Evolutionary conservation across 2,113 vertebrate genomes (phyloP).

Genomic region (Spilogale gracilis): DNA sequence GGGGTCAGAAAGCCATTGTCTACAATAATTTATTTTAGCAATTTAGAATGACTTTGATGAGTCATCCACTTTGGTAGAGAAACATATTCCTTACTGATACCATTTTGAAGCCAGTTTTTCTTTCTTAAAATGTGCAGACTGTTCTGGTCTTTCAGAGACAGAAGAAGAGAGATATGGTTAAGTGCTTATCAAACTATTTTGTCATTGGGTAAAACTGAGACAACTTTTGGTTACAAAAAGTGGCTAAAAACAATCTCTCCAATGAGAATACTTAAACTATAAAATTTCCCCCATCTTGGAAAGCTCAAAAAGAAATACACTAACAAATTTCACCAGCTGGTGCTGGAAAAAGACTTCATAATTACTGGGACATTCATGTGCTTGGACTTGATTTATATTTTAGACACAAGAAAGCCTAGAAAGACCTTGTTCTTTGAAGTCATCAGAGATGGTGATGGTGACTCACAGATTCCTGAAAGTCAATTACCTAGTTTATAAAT

Average conservation of each 20-base stretch:
- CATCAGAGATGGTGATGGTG: constrained; percentile 33
- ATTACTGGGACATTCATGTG: not conserved
- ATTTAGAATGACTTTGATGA: constrained; percentile 58
- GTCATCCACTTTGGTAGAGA: constrained; percentile 23
- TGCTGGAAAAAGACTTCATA: not conserved
- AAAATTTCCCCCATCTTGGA: not conserved
- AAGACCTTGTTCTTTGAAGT: constrained; percentile 60
- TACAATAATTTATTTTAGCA: constrained; percentile 43
- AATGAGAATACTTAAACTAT: not conserved
- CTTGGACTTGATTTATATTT: not conserved
- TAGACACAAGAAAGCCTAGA: not conserved
- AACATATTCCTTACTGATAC: constrained; percentile 21
- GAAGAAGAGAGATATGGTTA: not conserved
- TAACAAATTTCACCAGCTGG: not conserved
- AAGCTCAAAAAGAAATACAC: not conserved
- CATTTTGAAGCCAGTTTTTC: constrained; percentile 31
- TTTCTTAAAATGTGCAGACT: constrained; percentile 35
- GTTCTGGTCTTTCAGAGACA: not conserved
- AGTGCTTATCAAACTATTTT: constrained; percentile 2
- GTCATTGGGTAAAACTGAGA: not conserved
- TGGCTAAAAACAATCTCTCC: not conserved
- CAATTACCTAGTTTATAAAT: constrained; percentile 45
- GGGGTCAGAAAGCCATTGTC: constrained; percentile 19
- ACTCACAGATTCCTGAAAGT: constrained; percentile 69
- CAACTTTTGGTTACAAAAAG: constrained; percentile 37